phyloP scores from a whole-genome alignment of 92 coral and sea anemone species.

The Meandrina meandrites region DNA sequence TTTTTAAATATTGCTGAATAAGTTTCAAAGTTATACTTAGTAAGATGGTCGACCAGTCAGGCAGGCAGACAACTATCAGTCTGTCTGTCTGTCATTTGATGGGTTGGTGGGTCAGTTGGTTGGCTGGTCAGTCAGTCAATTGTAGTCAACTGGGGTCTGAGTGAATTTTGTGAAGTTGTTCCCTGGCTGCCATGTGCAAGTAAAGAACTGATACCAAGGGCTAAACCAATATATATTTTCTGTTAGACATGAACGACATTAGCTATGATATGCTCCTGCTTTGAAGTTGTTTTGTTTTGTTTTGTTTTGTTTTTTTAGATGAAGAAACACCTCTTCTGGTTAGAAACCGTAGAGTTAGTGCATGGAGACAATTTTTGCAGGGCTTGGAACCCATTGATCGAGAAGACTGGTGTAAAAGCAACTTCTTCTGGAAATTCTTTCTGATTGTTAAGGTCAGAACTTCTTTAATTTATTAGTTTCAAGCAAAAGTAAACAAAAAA shows the following conservation, averaged over 20 bases:
- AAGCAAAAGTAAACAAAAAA: no score
- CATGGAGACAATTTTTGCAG: constrained; percentile 57
- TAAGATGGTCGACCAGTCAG: no score
- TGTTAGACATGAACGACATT: not conserved
- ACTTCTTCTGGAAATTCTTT: constrained; percentile 58
- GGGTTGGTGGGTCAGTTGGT: not conserved
- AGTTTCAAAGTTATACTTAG: no score
- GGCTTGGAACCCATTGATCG: constrained; percentile 67
- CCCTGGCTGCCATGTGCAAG: no score
- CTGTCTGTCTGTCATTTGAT: no score
- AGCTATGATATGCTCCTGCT: not conserved
- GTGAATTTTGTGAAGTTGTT: no score
- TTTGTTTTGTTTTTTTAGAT: constrained; percentile 15
- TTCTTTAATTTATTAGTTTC: not conserved
- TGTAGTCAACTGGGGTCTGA: no score
- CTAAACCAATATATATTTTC: no score
- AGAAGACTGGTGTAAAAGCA: constrained; percentile 65
- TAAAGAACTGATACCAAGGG: no score
- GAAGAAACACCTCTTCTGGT: constrained; percentile 58
- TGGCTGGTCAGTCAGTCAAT: not conserved
- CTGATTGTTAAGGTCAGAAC: constrained; percentile 68
- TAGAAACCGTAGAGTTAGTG: constrained; percentile 4
- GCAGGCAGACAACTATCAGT: no score
- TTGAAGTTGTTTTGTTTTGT: not conserved
- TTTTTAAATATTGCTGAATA: no score